Conservation (phyloP, 1,140 invertebrate species). For the Drosophila kanapiae region DNA sequence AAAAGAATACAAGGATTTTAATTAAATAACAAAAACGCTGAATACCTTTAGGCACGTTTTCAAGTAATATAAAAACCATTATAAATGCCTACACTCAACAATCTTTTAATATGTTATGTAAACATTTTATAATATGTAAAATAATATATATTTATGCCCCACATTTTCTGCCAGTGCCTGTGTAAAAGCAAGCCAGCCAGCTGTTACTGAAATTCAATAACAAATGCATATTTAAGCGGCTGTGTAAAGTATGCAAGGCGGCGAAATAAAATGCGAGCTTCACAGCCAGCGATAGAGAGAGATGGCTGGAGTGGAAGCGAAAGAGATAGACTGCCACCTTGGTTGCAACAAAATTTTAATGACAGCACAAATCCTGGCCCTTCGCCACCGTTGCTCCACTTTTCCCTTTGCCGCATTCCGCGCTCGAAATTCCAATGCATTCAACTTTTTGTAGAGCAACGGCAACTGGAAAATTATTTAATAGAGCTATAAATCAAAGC, state of each 20-base stretch:
- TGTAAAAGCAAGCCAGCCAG: constrained; percentile 24
- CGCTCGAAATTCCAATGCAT: constrained; percentile 28
- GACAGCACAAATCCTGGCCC: constrained; percentile 34
- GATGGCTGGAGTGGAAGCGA: neutral
- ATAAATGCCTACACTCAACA: neutral
- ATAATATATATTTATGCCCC: neutral
- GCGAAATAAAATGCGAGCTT: constrained; percentile 9
- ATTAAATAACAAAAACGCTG: too few relatives aligned
- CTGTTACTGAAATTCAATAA: constrained; percentile 69
- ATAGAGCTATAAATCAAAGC: constrained; percentile 66
- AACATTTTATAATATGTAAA: too few relatives aligned
- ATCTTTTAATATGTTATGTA: neutral
- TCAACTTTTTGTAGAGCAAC: constrained; percentile 26
- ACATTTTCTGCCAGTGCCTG: neutral
- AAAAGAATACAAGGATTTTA: neutral
- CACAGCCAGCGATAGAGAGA: neutral
- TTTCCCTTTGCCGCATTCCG: neutral
- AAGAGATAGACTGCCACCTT: constrained; percentile 3
- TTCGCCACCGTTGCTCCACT: constrained; percentile 5
- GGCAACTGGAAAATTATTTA: constrained; percentile 60
- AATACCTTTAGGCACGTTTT: neutral
- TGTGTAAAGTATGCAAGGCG: constrained; percentile 29
- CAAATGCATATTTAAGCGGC: constrained; percentile 68
- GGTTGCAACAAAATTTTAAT: constrained; percentile 59
- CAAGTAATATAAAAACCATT: neutral